phyloP scores from a whole-genome alignment of 2,797 vertebrate species.

The Thunnus albacares region DNA sequence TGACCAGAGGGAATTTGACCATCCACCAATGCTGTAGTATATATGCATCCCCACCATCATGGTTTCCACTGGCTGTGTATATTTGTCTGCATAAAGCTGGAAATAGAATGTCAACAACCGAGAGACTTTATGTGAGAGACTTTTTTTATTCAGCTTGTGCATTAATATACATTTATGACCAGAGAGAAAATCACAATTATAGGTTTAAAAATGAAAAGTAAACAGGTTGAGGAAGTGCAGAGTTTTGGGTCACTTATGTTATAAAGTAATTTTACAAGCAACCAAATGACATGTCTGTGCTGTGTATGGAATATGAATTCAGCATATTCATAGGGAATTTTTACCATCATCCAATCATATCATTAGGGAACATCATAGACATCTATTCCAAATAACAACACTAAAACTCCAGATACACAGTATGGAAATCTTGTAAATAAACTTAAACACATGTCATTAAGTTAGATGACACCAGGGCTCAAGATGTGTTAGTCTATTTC shows the following conservation, averaged over 20 bases:
- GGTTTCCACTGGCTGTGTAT: constrained; percentile 74
- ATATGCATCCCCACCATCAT: constrained; percentile 60
- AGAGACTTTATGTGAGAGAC: constrained; percentile 49
- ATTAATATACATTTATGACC: constrained; percentile 57
- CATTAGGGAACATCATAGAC: constrained; percentile 49
- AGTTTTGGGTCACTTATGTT: constrained; percentile 42
- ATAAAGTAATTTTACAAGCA: constrained; percentile 47
- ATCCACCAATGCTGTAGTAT: constrained; percentile 55
- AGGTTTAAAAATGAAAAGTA: constrained; percentile 48
- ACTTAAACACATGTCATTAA: constrained; percentile 74
- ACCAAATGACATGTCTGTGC: constrained; percentile 50
- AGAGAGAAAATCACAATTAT: constrained; percentile 47
- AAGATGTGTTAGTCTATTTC: constrained; percentile 63
- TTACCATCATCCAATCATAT: constrained; percentile 35
- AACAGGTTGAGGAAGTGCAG: constrained; percentile 45
- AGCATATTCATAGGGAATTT: not conserved
- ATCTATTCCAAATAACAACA: constrained; percentile 56
- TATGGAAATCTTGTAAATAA: constrained; percentile 66
- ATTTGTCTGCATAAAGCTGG: constrained; percentile 62
- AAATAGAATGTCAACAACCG: constrained; percentile 76
- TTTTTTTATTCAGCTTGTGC: constrained; percentile 25
- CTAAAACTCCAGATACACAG: constrained; percentile 37
- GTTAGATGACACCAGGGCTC: constrained; percentile 31
- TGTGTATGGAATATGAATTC: constrained; percentile 48
- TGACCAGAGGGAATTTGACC: constrained; percentile 67